Percentiles rank a stretch among this genome's conserved stretches.
phyloP scores from a whole-genome alignment of 2,888 invertebrate genomes.

The Ochlodes sylvanus region DNA sequence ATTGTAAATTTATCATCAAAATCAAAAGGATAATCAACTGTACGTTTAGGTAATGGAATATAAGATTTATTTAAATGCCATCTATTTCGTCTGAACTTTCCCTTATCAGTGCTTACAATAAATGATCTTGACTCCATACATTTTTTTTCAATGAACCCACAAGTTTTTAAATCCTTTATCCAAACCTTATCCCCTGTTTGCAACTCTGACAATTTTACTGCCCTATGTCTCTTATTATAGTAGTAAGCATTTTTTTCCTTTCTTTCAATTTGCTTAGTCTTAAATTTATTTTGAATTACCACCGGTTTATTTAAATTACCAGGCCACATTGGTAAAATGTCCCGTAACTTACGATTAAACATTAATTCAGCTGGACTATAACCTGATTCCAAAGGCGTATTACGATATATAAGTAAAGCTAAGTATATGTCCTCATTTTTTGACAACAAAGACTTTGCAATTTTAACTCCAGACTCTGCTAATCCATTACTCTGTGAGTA shows the following conservation, averaged over 20 bases:
- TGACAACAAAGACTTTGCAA: not conserved
- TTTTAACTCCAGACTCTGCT: not conserved
- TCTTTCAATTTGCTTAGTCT: not conserved
- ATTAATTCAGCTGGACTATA: no score
- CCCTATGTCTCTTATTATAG: not conserved
- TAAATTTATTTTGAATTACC: not conserved
- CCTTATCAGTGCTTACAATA: not conserved
- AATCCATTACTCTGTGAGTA: not conserved
- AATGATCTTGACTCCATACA: no score
- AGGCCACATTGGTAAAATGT: not conserved
- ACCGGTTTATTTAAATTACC: not conserved
- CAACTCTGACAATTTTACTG: no score
- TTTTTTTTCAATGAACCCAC: no score
- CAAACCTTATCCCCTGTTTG: no score
- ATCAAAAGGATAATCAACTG: no score
- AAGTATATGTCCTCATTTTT: not conserved
- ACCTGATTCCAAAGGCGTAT: not conserved
- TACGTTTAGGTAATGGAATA: no score
- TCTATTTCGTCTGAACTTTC: not conserved
- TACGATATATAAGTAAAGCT: not conserved
- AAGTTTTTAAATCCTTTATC: no score
- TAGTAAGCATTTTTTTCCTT: not conserved
- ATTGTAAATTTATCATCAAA: no score
- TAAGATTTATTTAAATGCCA: conserved; percentile 4
- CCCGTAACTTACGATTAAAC: not conserved